Percentiles rank a stretch among this genome's conserved stretches.
Conservation (phyloP, 2,113 vertebrate species). For the Neotragus pygmaeus region DNA sequence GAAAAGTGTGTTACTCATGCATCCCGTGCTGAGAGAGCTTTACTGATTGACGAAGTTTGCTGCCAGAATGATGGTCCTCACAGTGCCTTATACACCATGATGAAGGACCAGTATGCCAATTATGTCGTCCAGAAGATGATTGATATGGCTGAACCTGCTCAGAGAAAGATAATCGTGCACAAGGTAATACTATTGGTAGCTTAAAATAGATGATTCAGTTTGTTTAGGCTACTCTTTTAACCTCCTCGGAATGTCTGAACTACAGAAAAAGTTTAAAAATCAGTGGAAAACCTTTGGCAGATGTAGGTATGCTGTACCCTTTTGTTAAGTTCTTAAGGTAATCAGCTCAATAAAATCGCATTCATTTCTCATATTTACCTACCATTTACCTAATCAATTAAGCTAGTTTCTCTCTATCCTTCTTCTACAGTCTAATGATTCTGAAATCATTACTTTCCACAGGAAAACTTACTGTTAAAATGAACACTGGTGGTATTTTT, state of each 20-base stretch:
- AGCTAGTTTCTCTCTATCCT: background rate
- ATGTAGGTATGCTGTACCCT: background rate
- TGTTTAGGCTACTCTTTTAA: background rate
- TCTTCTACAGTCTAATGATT: background rate
- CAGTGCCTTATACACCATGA: constrained; percentile 99
- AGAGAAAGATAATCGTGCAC: constrained; percentile 99
- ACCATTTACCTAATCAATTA: background rate
- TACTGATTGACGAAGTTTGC: constrained; percentile 97
- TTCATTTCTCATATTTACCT: background rate
- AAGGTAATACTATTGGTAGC: constrained; percentile 82
- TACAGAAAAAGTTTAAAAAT: background rate
- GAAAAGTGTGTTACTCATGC: constrained; percentile 98
- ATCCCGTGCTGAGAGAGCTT: constrained; percentile 94
- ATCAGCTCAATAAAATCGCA: background rate
- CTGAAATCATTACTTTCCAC: background rate
- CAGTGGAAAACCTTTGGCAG: background rate
- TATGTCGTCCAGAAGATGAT: constrained; percentile 99
- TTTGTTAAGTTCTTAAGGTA: background rate
- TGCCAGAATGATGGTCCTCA: constrained; percentile 98
- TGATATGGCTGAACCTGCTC: constrained; percentile 96
- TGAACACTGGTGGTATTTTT: background rate
- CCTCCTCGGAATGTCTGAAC: background rate
- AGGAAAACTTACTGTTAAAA: background rate
- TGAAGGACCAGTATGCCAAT: constrained; percentile 99
- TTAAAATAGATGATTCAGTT: fast-evolving